These are phyloP conservation scores for Graptemys geographica DNA, from an alignment of 2,797 vertebrate species.

Conservation along the genomic window DNA sequence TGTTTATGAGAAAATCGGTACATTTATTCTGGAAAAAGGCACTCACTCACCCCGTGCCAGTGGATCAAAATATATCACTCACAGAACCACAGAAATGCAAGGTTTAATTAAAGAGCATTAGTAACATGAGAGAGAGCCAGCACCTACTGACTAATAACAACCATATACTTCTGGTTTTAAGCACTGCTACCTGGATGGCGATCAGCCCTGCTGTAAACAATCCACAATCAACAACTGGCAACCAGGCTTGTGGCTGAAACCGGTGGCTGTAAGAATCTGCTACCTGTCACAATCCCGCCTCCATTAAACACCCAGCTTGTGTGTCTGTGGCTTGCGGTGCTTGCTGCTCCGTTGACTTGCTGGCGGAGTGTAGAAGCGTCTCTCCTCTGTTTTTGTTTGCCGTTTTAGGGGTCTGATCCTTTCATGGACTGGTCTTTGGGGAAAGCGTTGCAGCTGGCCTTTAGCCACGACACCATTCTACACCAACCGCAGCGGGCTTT, in stretches of 20 bases:
- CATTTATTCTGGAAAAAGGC: accelerated
- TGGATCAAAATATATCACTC: slow-evolving; percentile 7
- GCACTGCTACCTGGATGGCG: accelerated
- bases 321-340: not conserved
- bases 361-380: not conserved
- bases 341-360: not conserved
- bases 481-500: not conserved
- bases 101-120: slow-evolving; percentile 14
- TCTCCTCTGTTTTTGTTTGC: slow-evolving; percentile 19
- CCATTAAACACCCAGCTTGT: slow-evolving; percentile 34
- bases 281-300: not conserved
- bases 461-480: not conserved
- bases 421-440: not conserved
- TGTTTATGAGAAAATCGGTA: slow-evolving; percentile 6
- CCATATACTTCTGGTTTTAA: not conserved
- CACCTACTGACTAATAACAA: not conserved
- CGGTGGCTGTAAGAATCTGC: not conserved
- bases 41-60: not conserved
- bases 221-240: not conserved
- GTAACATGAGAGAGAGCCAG: not conserved
- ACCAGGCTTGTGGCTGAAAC: not conserved
- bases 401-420: not conserved
- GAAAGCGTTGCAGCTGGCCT: not conserved
- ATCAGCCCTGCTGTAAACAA: not conserved
- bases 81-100: not conserved